These are phyloP conservation scores for Gymnocypris eckloni DNA, from an alignment of 2,797 vertebrate genomes.

Conservation along the genomic window DNA sequence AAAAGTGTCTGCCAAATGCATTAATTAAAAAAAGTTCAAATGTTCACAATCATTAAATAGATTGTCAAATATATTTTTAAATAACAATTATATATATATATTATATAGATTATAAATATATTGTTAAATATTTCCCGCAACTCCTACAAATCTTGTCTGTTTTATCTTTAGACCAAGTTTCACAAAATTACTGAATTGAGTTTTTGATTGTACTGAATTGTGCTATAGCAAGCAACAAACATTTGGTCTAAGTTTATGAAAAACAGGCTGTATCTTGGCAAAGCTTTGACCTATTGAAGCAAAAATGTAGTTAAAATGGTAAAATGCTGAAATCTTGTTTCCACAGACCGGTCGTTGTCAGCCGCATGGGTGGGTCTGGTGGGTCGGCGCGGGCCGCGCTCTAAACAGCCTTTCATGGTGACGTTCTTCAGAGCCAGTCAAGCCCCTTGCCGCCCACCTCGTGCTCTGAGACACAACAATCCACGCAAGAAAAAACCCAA, in stretches of 20 bases:
- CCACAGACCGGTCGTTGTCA: constrained; percentile 87
- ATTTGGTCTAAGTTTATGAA: background rate
- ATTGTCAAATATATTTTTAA: background rate
- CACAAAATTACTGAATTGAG: background rate
- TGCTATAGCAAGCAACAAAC: background rate
- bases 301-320: background rate
- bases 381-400: constrained; percentile 86
- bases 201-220: background rate
- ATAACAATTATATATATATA: too few relatives aligned
- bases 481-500: constrained; percentile 81
- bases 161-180: background rate
- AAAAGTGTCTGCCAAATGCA: too few relatives aligned
- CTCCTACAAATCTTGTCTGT: background rate
- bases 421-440: constrained; percentile 91
- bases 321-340: background rate
- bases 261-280: background rate
- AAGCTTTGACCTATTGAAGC: background rate
- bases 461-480: constrained; percentile 77
- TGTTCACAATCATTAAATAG: too few relatives aligned
- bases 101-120: background rate
- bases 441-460: constrained; percentile 78
- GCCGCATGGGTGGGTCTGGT: constrained; percentile 88
- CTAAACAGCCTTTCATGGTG: constrained; percentile 97
- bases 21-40: background rate
- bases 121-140: background rate